Conservation (phyloP, 2,888 invertebrate species). For the Acrobasis repandana region DNA sequence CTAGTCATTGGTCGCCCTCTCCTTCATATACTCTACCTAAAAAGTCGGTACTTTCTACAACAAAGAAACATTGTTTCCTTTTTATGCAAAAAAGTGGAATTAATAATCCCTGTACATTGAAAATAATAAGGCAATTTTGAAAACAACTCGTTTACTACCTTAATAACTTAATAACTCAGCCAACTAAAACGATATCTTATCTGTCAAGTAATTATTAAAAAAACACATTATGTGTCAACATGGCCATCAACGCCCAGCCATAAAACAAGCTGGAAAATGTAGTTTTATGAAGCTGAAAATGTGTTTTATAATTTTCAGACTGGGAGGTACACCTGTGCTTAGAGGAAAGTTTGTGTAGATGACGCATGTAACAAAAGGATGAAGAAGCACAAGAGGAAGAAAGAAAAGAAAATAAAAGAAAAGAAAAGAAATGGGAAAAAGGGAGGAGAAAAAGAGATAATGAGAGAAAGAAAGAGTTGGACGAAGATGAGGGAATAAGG, state of each 20-base stretch:
- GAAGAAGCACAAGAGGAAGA: no score
- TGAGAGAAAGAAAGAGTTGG: no score
- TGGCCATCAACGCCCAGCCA: not conserved
- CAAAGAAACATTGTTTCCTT: no score
- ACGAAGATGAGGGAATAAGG: no score
- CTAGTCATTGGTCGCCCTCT: no score
- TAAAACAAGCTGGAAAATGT: conserved; percentile 9
- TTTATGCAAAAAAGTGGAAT: not conserved
- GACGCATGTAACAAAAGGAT: not conserved
- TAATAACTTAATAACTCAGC: conserved; percentile 18
- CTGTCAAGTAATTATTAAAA: conserved; percentile 8
- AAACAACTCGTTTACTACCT: conserved; percentile 1
- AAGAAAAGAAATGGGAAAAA: no score
- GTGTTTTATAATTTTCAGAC: conserved; percentile 6
- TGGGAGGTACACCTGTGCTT: not conserved
- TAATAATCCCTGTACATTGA: not conserved
- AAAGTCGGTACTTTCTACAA: no score
- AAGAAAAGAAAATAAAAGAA: no score
- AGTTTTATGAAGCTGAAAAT: conserved; percentile 14
- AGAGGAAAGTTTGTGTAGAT: not conserved
- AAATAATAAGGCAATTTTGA: not conserved
- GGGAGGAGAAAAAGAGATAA: no score
- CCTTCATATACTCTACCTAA: no score
- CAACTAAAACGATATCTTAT: conserved; percentile 10
- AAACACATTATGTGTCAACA: conserved; percentile 17